phyloP scores from a whole-genome alignment of 1,140 invertebrate species.

The Palaemon carinicauda region DNA sequence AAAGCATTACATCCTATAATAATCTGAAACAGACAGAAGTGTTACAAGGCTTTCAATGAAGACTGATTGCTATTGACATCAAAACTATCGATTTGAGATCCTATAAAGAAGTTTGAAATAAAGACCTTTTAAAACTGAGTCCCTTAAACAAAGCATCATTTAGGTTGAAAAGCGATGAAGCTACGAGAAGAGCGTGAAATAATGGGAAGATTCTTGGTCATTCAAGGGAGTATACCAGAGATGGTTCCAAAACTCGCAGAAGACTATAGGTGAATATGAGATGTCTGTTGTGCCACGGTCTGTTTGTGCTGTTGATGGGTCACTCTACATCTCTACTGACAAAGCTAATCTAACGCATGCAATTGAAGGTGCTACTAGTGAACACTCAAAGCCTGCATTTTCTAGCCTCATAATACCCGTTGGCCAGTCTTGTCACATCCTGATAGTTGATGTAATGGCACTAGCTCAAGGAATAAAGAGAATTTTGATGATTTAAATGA shows the following conservation, averaged over 20 bases:
- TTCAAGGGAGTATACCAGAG: slow-evolving; percentile 15
- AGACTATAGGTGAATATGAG: not conserved
- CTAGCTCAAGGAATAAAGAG: not conserved
- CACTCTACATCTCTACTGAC: not conserved
- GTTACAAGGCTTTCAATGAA: slow-evolving; percentile 2
- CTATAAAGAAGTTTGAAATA: not conserved
- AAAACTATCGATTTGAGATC: not conserved
- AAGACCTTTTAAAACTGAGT: not conserved
- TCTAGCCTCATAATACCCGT: too few relatives aligned
- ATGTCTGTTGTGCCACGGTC: slow-evolving; percentile 6
- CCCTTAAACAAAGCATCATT: not conserved
- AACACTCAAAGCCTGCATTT: too few relatives aligned
- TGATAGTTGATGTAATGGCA: not conserved
- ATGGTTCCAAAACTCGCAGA: not conserved
- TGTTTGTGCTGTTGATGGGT: too few relatives aligned
- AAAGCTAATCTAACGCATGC: too few relatives aligned
- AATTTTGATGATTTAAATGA: not conserved
- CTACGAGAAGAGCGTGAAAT: slow-evolving; percentile 7
- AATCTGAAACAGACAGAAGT: slow-evolving; percentile 6
- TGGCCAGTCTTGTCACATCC: too few relatives aligned
- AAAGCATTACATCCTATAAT: not conserved
- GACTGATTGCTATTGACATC: slow-evolving; percentile 12
- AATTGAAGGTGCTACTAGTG: too few relatives aligned
- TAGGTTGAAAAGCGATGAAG: not conserved
- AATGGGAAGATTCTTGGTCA: slow-evolving; percentile 10